These are phyloP conservation scores for Pseudonaja textilis DNA, from an alignment of 2,113 vertebrate genomes.

Conservation along the genomic window DNA sequence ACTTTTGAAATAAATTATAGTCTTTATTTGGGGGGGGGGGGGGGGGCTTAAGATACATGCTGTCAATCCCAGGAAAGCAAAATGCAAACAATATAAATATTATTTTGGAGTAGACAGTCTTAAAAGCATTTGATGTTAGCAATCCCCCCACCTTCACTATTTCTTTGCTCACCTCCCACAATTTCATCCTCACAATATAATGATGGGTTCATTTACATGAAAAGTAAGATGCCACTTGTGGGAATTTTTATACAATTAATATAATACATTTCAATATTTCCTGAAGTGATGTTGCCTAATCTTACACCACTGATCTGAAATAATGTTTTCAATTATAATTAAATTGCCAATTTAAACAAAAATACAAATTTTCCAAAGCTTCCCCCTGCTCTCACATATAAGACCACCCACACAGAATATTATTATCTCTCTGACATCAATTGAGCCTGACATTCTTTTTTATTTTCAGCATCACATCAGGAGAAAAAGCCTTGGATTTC, in stretches of 20 bases:
- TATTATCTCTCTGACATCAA: not conserved
- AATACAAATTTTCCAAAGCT: not conserved
- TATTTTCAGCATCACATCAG: not conserved
- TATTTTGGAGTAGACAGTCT: not conserved
- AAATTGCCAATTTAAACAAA: not conserved
- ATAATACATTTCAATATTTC: not conserved
- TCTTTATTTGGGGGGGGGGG: not conserved
- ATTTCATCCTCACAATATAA: not conserved
- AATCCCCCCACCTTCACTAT: not conserved
- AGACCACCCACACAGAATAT: not conserved
- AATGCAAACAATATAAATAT: constrained; percentile 15
- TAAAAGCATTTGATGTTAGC: not conserved
- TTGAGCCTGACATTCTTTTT: not conserved
- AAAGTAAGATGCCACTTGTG: not conserved
- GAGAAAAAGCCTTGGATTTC: not conserved
- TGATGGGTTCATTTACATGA: not conserved
- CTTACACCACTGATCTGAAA: not conserved
- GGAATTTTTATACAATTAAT: constrained; percentile 8
- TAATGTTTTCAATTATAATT: constrained; percentile 1
- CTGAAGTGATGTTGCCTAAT: not conserved
- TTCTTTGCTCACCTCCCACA: not conserved
- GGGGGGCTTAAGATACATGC: not conserved
- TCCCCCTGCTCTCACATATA: not conserved
- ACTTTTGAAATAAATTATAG: not conserved
- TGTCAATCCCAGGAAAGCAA: not conserved